Evolutionary conservation across 2,888 invertebrate species (phyloP), one percentile per base, ranked within the genome.

Genomic region (Megalurothrips usitatus): DNA sequence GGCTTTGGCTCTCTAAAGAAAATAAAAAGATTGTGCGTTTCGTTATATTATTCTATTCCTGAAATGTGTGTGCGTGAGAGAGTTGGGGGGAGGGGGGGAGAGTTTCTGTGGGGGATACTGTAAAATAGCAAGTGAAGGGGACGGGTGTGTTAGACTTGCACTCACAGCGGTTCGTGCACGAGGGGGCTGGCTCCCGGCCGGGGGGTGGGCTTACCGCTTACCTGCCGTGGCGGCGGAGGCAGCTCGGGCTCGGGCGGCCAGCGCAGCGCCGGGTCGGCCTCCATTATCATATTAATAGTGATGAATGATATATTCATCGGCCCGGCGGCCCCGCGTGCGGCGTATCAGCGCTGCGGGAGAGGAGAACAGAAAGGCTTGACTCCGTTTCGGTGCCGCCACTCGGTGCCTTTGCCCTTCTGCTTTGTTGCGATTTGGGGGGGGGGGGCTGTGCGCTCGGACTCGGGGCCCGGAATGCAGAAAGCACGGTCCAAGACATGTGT

Each of bases 231-330:
- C 17, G 17, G 58, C 58, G 17, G 58, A 58, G 52, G 52, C 8
- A 52, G 52, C 52, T 17, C 52, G 52, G 8, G 14, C 52, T 52
- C 52, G 14, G 3, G 9, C 14, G n/a, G n/a, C n/a, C n/a, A n/a
- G 52, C 52, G 14, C 68, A 75, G 68, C 14, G 14, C 52, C 68
- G 6, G 68, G 23, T 23, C 68, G 4, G 23, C 68, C 23, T 9
- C 68, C 68, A 75, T 75, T 75, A 75, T 75, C 68, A 75, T 75
- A 75, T 75, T 75, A 26, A 75, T 75, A 75, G 68, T 75, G 26
- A 75, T 75, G 26, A 75, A 75, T 75, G 68, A 75, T 23, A 26
- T 75, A 75, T 75, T 75, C 68, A 75, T 75, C 68, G 68, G 26
- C 8, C 26, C 68, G 68, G 68, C 68, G 34, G 34, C 34, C 34